phyloP scores from a whole-genome alignment of 2,797 vertebrate genomes.

The Acomys russatus region DNA sequence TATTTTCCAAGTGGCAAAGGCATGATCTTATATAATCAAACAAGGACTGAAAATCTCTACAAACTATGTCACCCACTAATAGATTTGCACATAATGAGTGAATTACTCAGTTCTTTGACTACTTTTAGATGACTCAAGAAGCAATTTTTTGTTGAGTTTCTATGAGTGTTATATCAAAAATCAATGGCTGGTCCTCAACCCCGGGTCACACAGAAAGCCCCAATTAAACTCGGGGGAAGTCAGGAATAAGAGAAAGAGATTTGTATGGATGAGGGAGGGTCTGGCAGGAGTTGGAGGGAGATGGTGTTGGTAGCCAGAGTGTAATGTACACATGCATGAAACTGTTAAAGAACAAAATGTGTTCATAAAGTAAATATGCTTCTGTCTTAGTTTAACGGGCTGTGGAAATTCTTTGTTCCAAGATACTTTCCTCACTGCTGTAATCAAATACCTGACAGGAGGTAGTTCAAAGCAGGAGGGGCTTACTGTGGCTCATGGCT shows the following conservation, averaged over 20 bases:
- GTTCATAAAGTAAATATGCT: neutral
- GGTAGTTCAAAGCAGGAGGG: neutral
- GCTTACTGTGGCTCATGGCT: neutral
- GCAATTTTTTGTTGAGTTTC: neutral
- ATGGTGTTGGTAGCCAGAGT: neutral
- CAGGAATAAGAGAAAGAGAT: neutral
- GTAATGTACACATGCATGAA: neutral
- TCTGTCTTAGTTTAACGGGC: neutral
- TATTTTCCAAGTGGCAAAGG: neutral
- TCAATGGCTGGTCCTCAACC: neutral
- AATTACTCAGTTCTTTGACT: neutral
- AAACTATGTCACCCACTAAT: neutral
- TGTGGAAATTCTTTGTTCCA: neutral
- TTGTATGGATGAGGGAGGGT: neutral
- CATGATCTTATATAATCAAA: conserved; percentile 21
- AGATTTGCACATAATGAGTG: neutral
- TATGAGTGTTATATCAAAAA: neutral
- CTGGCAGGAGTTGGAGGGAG: neutral
- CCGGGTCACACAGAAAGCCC: neutral
- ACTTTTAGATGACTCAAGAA: conserved; percentile 52
- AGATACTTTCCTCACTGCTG: neutral
- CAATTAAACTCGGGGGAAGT: neutral
- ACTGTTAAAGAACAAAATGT: neutral
- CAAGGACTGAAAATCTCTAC: neutral
- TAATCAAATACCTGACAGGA: neutral